A percentile compares a stretch with the other conserved stretches of the same genome.
These are phyloP conservation scores for Conchocele bisecta DNA, from an alignment of 2,888 invertebrate species.

Conservation along the genomic window DNA sequence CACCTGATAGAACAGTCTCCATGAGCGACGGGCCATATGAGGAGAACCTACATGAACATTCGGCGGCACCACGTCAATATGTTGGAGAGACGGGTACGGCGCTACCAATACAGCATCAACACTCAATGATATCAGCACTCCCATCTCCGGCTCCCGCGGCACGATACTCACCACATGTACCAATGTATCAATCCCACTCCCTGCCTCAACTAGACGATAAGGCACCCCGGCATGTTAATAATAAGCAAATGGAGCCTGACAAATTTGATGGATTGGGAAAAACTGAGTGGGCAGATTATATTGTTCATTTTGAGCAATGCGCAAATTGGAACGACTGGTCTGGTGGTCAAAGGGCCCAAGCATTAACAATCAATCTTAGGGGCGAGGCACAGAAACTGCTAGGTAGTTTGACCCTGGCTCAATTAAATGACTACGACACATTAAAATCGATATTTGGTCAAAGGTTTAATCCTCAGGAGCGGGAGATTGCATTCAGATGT, in stretches of 20 bases:
- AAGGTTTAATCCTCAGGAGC: not conserved
- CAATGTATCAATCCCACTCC: no score
- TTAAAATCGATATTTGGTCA: not conserved
- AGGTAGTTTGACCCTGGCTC: not conserved
- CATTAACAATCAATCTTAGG: not conserved
- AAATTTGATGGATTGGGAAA: not conserved
- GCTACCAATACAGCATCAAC: no score
- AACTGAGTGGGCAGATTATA: not conserved
- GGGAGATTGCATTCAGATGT: not conserved
- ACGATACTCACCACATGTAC: no score
- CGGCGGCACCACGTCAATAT: no score
- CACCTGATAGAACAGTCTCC: no score
- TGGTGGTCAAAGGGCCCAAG: not conserved
- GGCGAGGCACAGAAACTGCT: slow-evolving; percentile 6
- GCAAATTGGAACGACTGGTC: not conserved
- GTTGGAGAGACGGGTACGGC: no score
- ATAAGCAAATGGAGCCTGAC: not conserved
- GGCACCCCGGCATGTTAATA: no score
- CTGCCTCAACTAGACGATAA: no score
- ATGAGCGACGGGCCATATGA: no score
- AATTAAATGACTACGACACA: not conserved
- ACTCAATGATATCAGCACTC: no score
- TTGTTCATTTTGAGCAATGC: not conserved
- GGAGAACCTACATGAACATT: no score
- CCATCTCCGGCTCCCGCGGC: no score